A percentile compares a stretch with the other conserved stretches of the same genome.
These are phyloP conservation scores for Pachyuromys duprasi DNA, from an alignment of 2,797 vertebrate species.

Conservation along the genomic window DNA sequence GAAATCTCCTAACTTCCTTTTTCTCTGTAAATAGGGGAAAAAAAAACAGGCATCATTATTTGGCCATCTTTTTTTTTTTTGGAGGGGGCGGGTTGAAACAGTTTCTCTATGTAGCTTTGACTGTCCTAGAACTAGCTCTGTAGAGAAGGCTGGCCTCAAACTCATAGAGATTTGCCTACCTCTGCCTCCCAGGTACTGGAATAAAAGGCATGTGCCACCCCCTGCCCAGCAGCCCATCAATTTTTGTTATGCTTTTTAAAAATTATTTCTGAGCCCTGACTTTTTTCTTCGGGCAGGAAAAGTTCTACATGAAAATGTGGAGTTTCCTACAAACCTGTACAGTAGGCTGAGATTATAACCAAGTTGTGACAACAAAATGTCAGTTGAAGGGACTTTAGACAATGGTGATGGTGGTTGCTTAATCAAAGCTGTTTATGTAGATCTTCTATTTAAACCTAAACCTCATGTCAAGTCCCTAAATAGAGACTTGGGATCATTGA, in stretches of 20 bases:
- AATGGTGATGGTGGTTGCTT: not conserved
- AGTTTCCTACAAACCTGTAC: not conserved
- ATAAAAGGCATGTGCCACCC: too few relatives aligned
- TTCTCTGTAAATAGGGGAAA: not conserved
- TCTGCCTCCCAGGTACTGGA: too few relatives aligned
- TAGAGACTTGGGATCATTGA: not conserved
- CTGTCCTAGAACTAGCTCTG: too few relatives aligned
- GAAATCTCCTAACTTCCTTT: not conserved
- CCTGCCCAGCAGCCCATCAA: not conserved
- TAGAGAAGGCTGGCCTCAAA: too few relatives aligned
- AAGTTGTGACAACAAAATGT: not conserved
- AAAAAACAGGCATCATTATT: not conserved
- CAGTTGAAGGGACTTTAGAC: not conserved
- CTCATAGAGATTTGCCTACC: too few relatives aligned
- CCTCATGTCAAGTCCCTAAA: not conserved
- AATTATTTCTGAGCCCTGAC: not conserved
- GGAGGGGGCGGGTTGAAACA: too few relatives aligned
- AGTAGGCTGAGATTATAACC: not conserved
- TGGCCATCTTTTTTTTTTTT: not conserved
- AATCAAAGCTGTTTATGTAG: not conserved
- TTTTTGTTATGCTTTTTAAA: not conserved
- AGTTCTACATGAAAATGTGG: not conserved
- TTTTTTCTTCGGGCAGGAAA: not conserved
- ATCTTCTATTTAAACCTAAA: not conserved
- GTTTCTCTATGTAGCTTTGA: too few relatives aligned